Evolutionary conservation across 2,888 invertebrate genomes (phyloP), one percentile per base, ranked within the genome.

Genomic region (Tenthredo mesomela): DNA sequence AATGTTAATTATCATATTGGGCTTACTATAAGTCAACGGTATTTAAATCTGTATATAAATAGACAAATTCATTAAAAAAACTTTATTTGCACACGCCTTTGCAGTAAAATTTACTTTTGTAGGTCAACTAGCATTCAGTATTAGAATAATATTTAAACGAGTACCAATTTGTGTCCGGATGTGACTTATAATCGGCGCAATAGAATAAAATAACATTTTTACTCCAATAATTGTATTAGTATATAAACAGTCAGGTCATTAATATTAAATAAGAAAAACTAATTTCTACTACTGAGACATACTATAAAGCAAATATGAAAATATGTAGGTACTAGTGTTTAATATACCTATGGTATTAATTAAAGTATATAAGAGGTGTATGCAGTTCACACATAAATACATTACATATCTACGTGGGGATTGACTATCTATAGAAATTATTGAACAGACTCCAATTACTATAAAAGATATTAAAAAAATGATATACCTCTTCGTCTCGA

Each of bases 401-500:
- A 82, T 67, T 47, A 70, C 67, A 67, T 47, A 2, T 25, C 82
- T 82, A 82, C 70, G 12, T 67, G 82, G 47, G 82, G 47, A 67
- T 54, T 58, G 21, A 58, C 58, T 78, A 54, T 80, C 80, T 58
- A 80, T 21, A 61, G 40, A 58, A 40, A 58, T 80, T 18, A 61
- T 58, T 18, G 12, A 80, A 80, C 37, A 80, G n/a, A 80, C 61
- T 54, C 29, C 12, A 58, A 80, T 40, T 21, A 61, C 18, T 50
- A 47, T n/a, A 10, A 4, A 40, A 5, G 61, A 80, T 61, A 61
- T 80, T 40, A 12, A 4, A 0, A 0, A 40, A 61, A 80, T 85
- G 50, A 93, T 94, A 94, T 94, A 98, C 98, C 96, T 98, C 98
- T 94, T 98, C 98, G 92, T 98, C 98, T 87, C 98, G 95, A 87